Conservation (phyloP, 2,797 vertebrate species). For the Limnodromus scolopaceus region DNA sequence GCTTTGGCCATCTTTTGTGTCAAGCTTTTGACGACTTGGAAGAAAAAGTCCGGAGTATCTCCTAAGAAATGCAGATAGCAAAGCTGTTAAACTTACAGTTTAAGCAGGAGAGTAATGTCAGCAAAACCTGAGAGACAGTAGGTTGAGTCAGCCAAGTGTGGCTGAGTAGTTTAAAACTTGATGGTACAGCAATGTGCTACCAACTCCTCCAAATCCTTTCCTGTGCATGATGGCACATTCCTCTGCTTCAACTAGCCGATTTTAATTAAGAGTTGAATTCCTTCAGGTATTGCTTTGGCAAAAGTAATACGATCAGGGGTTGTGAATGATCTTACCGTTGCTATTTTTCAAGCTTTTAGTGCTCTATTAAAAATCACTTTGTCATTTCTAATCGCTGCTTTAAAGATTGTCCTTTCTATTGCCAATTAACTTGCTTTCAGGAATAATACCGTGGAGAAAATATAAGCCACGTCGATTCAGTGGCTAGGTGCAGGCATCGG, state of each 20-base stretch:
- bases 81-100: fast-evolving
- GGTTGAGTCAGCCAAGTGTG: neutral
- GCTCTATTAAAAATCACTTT: neutral
- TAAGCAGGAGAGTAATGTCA: neutral
- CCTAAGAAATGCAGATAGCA: neutral
- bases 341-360: neutral
- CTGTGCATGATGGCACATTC: neutral
- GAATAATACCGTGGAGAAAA: neutral
- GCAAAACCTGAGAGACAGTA: neutral
- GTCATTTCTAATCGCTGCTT: neutral
- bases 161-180: neutral
- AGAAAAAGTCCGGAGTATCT: neutral
- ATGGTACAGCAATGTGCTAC: neutral
- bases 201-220: neutral
- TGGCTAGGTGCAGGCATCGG: neutral
- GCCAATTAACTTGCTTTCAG: neutral
- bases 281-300: neutral
- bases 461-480: neutral
- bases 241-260: neutral
- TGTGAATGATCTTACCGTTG: neutral
- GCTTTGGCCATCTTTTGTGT: neutral
- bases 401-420: neutral
- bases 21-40: neutral
- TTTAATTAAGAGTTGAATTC: neutral
- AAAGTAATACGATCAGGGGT: neutral